Evolutionary conservation across 2,888 invertebrate genomes (phyloP), one percentile per base, ranked within the genome.

Genomic region (Catocala nupta): DNA sequence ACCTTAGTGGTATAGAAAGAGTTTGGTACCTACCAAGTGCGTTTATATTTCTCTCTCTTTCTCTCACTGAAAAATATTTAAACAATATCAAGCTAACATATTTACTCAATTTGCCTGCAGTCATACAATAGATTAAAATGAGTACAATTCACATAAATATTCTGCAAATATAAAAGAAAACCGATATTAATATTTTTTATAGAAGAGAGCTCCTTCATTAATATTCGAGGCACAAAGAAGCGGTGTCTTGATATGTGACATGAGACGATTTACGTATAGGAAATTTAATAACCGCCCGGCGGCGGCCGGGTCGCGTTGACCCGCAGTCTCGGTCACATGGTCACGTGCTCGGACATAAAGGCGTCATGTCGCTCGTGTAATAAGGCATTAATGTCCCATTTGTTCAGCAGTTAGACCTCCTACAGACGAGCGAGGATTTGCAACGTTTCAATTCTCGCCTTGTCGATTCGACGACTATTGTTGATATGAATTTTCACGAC

Each of bases 331-430:
- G 59, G 34, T 34, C 42, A 13, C 36, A 39, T 53, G 60, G 59
- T 52, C 58, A 16, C 68, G 59, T 11, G 12, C 51, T 49, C 51
- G 50, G 39, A n/a, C 48, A 54, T 54, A 49, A 49, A 59, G 48
- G 54, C 59, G 16, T 16, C 54, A 43, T 59, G 58, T 64, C 59
- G 56, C 48, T 16, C 65, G 49, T 56, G 51, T 65, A 63, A 64
- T 71, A 65, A 59, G 58, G 59, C 60, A 74, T 68, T 64, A 71
- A 71, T 56, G 54, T 59, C 42, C 57, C 58, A 71, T 77, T 69
- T 63, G 65, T 76, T 63, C 59, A 60, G 53, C 50, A 42, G 55
- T 68, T 11, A 51, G 34, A 16, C 16, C 36, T 39, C 6, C 8
- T 7, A 39, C 36, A 39, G 36, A 39, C 36, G 36, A 9, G 8